Evolutionary conservation across 2,797 vertebrate genomes (phyloP), one percentile per base, ranked within the genome.

Genomic region (Myotis daubentonii): DNA sequence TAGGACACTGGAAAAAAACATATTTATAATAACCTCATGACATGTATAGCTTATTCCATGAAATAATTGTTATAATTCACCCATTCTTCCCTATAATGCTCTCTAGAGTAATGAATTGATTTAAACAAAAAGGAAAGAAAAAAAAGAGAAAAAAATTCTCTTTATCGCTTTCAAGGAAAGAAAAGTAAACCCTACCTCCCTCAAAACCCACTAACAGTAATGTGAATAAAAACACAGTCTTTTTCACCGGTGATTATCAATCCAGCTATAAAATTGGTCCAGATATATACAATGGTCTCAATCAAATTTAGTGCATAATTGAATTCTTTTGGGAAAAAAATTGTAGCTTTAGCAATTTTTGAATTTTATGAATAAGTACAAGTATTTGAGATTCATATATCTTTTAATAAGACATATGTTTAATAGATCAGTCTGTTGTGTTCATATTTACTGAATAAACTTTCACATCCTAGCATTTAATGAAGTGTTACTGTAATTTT

Each of bases 401-500:
- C 30, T 85, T 92, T 94, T 71, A 91, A 49, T 83, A 80, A 87
- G 47, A 17, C 70, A 72, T 49, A 93, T 81, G 6, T 51, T 83
- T 93, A 84, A 60, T 60, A 78, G 30, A 9, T 87, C 28, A 57
- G 22, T 83, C 65, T 89, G 6, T 36, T 90, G 57, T 71, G 23
- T 83, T 80, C 28, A 74, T 88, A 93, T 60, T 85, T 90, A 75
- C 53, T 94, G 76, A 93, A 74, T 83, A 41, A 78, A 62, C 85
- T 95, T 93, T 88, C 78, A 90, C 13, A 88, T 95, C 88, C 87
- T 92, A 93, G 68, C 38, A 75, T 65, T 92, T 96, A 92, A 97
- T 96, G 95, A 91, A 86, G 93, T 96, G 95, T 71, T 81, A 53
- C 65, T 83, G n/a, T 80, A 94, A 95, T 94, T 57, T 93, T 68